These are phyloP conservation scores for Bactericera cockerelli DNA, from an alignment of 1,140 invertebrate genomes.

Conservation along the genomic window DNA sequence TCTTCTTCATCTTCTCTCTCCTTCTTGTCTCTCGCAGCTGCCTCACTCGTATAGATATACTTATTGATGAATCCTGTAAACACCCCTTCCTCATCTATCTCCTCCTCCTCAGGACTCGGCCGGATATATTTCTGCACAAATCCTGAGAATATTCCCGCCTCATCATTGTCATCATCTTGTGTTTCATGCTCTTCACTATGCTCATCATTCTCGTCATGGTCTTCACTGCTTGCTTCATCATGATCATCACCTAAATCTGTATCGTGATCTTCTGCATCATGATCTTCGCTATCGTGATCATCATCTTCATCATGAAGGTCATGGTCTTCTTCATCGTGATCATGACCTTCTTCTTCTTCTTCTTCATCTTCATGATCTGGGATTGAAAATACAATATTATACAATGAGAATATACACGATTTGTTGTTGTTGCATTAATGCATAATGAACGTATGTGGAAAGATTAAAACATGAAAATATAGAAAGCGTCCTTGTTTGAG, in stretches of 20 bases:
- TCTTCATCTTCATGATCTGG: slow-evolving; percentile 26
- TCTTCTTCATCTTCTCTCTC: not conserved
- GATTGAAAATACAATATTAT: slow-evolving; percentile 18
- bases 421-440: slow-evolving; percentile 27
- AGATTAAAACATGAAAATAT: not conserved
- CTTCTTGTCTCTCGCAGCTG: not conserved
- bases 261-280: not conserved
- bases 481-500: not conserved
- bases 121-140: no score
- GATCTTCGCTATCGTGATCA: not conserved
- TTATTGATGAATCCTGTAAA: slow-evolving; percentile 2
- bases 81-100: not conserved
- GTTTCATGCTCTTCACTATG: not conserved
- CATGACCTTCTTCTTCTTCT: slow-evolving; percentile 25
- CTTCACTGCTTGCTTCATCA: not conserved
- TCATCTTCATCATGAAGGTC: slow-evolving; percentile 15
- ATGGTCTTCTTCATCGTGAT: slow-evolving; percentile 7
- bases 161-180: no score
- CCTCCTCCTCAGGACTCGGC: not conserved
- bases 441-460: slow-evolving; percentile 25
- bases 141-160: no score
- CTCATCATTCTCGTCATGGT: not conserved
- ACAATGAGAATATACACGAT: slow-evolving; percentile 25
- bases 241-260: not conserved
- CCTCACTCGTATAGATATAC: not conserved